Percentiles rank a stretch among this genome's conserved stretches.
These are phyloP conservation scores for Trogon melanurus DNA, from an alignment of 2,113 vertebrate genomes.

Conservation along the genomic window DNA sequence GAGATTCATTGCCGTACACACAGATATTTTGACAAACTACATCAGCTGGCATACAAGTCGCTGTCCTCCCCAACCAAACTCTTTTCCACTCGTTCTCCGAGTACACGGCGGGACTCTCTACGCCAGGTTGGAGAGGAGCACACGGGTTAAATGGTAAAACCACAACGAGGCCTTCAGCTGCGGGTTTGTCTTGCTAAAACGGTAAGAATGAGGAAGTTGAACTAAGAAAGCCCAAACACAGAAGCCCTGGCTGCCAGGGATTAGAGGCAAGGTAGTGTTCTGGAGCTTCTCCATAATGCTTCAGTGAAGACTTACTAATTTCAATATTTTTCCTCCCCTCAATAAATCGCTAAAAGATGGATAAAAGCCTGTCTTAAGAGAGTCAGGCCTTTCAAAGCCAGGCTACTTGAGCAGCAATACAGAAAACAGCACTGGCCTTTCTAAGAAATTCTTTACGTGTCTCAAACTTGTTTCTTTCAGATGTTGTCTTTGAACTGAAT, in stretches of 20 bases:
- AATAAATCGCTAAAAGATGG: not conserved
- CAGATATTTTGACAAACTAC: slow-evolving; percentile 47
- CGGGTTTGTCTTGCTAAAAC: not conserved
- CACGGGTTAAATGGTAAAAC: not conserved
- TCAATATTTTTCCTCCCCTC: not conserved
- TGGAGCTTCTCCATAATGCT: not conserved
- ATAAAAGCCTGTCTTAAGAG: not conserved
- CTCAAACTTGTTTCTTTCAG: not conserved
- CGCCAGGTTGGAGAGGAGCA: not conserved
- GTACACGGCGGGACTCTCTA: not conserved
- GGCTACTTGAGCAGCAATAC: not conserved
- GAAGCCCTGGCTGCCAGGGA: not conserved
- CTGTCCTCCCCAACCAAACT: not conserved
- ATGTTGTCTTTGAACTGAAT: not conserved
- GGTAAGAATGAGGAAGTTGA: not conserved
- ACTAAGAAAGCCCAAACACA: not conserved
- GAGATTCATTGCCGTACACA: slow-evolving; percentile 42
- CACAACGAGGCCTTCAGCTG: not conserved
- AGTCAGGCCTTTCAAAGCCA: not conserved
- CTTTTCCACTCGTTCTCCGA: not conserved
- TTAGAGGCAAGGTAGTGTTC: not conserved
- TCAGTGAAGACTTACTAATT: not conserved
- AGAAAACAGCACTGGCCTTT: not conserved
- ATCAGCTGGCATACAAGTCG: not conserved
- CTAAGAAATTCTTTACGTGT: no score